These are phyloP conservation scores for Pristionchus entomophagus DNA, from an alignment of 2,888 invertebrate genomes.

Conservation along the genomic window DNA sequence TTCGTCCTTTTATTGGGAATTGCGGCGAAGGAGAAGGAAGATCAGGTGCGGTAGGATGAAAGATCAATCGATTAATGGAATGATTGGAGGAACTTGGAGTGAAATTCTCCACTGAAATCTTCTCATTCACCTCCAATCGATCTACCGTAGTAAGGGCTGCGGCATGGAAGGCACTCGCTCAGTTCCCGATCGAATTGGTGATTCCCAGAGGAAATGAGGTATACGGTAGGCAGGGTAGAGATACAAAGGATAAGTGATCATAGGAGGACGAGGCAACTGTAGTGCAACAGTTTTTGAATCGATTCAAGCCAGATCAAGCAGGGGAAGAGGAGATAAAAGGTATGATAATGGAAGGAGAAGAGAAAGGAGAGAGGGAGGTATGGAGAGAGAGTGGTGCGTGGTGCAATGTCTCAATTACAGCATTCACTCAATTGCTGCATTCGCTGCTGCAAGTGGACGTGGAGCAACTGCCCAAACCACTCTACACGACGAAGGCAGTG, in stretches of 20 bases:
- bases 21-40: slow-evolving; percentile 28
- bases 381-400: not conserved
- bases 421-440: not conserved
- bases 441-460: slow-evolving; percentile 23
- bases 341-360: not conserved
- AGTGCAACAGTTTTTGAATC: not conserved
- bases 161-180: slow-evolving; percentile 25
- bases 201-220: not conserved
- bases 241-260: not conserved
- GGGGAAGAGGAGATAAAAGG: slow-evolving; percentile 32
- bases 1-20: not conserved
- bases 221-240: not conserved
- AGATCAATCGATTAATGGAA: not conserved
- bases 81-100: slow-evolving; percentile 4
- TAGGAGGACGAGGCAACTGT: not conserved
- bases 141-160: slow-evolving; percentile 8
- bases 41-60: not conserved
- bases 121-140: not conserved
- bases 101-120: not conserved
- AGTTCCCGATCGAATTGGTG: not conserved
- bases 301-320: slow-evolving; percentile 1
- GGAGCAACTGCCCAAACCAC: slow-evolving; percentile 27
- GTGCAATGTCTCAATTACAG: not conserved
- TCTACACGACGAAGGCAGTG: slow-evolving; percentile 9
- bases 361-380: not conserved